Base-by-base conservation (phyloP, 37 sponge, comb jelly and placozoan species). In the Spongia lamella region DNA sequence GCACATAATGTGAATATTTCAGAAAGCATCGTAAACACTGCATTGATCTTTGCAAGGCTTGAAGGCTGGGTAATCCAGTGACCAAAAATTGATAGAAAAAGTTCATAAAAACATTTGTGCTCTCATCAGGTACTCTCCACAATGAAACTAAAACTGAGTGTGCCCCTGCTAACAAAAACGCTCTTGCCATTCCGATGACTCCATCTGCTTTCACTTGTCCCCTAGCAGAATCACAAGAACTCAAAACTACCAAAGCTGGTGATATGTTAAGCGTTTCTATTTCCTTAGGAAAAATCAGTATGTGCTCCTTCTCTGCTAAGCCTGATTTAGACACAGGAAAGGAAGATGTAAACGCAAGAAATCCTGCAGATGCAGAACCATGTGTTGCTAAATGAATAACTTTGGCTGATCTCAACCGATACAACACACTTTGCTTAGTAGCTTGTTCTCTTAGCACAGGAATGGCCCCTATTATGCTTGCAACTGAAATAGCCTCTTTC, bases 151-250 rank as follows among this genome's bases (percentile, higher is more conserved):
- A 63, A 0, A 93, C 94, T 19, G 86, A 50, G 39, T 82, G 84
- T 36, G 94, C 94, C 38, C 94, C 94, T 4, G 94, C 94, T 7
- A 85, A 53, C 34, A 93, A 73, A 43, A 93, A 89, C 2, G 90
- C 87, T 32, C 90, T 71, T 14, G 86, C 90, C 68, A 89, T 82
- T 0, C 90, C 90, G 14, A 74, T 82, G 30, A 93, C 79, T 3
- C 94, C 90, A n/a, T 93, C 94, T 5, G 77, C 82, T n/a, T 76
- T 81, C 25, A 90, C 68, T 21, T 37, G 61, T 15, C 92, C 88
- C 1, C 92, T 58, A 17, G 76, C 84, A 37, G 72, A 67, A 54
- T 91, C 88, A 65, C 92, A 87, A 55, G 86, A 79, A 30, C 83
- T 72, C 57, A 91, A 80, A 9, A 91, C 92, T 38, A 91, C 92